Percentiles rank a stretch among this genome's conserved stretches.
These are phyloP conservation scores for Drosophila longiperda DNA, from an alignment of 2,888 invertebrate genomes.

Conservation along the genomic window DNA sequence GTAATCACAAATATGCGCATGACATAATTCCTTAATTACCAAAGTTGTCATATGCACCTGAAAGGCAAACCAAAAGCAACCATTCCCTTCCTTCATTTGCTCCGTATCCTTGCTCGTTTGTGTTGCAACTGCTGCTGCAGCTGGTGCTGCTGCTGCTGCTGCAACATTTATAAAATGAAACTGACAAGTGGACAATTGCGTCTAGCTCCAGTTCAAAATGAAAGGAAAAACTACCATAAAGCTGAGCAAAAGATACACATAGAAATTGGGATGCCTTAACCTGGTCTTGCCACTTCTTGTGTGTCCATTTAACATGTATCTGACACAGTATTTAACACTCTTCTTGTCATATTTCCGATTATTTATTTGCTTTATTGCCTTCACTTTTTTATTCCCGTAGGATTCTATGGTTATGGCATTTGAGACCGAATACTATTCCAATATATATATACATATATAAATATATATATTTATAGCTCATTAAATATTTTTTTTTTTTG, in stretches of 20 bases:
- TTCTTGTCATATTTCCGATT: not conserved
- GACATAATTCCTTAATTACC: conserved; percentile 80
- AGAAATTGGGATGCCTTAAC: not conserved
- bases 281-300: not conserved
- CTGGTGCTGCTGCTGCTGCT: conserved; percentile 1
- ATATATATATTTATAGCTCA: not conserved
- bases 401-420: not conserved
- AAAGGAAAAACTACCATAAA: not conserved
- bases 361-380: not conserved
- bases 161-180: conserved; percentile 13
- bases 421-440: not conserved
- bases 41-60: conserved; percentile 70
- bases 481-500: too few relatives aligned
- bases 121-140: conserved; percentile 3
- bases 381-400: not conserved
- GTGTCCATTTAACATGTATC: not conserved
- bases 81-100: not conserved
- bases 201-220: conserved; percentile 6
- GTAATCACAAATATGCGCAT: conserved; percentile 59
- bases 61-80: conserved; percentile 15
- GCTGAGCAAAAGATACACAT: not conserved
- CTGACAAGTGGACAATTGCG: conserved; percentile 39
- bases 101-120: not conserved
- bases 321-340: not conserved
- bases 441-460: not conserved